phyloP scores from a whole-genome alignment of 1,140 invertebrate species.

The Halictus rubicundus region DNA sequence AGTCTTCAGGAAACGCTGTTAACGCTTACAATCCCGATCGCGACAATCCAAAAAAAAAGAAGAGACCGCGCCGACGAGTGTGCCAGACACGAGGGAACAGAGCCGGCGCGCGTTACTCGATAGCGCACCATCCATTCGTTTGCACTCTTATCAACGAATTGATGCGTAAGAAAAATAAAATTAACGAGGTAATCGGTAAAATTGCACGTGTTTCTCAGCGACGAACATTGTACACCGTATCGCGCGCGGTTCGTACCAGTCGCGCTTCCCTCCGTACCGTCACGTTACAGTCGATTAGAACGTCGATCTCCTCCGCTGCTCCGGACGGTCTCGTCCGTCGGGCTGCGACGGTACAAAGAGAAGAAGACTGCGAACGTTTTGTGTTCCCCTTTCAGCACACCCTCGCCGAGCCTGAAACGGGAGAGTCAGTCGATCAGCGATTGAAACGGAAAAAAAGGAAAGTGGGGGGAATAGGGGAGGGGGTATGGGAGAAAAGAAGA shows the following conservation, averaged over 20 bases:
- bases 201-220: conserved; percentile 48
- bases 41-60: conserved; percentile 36
- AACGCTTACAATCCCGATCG: conserved; percentile 47
- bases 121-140: conserved; percentile 39
- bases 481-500: conserved; percentile 20
- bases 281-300: too few relatives aligned
- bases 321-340: too few relatives aligned
- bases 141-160: conserved; percentile 53
- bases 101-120: conserved; percentile 26
- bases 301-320: too few relatives aligned
- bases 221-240: conserved; percentile 10
- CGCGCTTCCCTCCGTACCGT: too few relatives aligned
- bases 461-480: not conserved
- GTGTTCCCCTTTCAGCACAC: too few relatives aligned
- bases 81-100: conserved; percentile 43
- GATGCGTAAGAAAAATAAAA: conserved; percentile 59
- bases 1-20: conserved; percentile 60
- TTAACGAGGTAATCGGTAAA: conserved; percentile 59
- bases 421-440: not conserved
- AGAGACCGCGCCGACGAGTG: conserved; percentile 53
- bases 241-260: too few relatives aligned
- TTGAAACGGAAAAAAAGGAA: too few relatives aligned
- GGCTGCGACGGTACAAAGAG: too few relatives aligned
- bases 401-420: not conserved
- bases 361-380: too few relatives aligned